Conservation (phyloP, 2,113 vertebrate genomes). For the Chloroceryle aenea region DNA sequence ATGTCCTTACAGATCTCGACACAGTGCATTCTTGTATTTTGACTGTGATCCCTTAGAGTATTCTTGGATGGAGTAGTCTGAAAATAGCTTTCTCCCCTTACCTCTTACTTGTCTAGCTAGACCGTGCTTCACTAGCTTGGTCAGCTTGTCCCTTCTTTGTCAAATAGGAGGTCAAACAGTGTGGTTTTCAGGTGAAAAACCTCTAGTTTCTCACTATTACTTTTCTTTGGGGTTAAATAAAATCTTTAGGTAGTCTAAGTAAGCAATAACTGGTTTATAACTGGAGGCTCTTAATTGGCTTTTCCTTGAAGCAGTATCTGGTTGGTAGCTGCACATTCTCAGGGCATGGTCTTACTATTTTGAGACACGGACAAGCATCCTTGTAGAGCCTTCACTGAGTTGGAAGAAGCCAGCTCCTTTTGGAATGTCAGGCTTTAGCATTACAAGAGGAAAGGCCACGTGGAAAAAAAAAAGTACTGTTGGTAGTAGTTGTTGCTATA, state of each 20-base stretch:
- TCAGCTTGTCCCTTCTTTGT: background rate
- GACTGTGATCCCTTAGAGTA: background rate
- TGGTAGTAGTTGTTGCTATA: background rate
- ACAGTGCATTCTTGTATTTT: background rate
- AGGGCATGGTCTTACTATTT: background rate
- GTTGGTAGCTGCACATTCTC: background rate
- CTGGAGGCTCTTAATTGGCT: background rate
- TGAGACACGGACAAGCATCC: background rate
- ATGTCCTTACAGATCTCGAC: rapidly evolving
- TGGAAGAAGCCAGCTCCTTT: background rate
- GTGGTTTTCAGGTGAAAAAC: background rate
- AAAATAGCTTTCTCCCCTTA: background rate
- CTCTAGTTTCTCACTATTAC: background rate
- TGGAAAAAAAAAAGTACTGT: too few species aligned
- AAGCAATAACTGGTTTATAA: background rate
- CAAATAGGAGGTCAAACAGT: background rate
- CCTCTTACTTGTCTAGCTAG: background rate
- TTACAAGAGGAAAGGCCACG: background rate
- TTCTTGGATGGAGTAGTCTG: background rate
- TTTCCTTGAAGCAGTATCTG: background rate
- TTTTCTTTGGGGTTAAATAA: background rate
- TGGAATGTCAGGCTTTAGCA: background rate
- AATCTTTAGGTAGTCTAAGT: background rate
- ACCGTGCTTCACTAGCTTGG: background rate
- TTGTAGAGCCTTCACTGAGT: too few species aligned